Evolutionary conservation across 2,888 invertebrate species (phyloP), one percentile per base, ranked within the genome.

Genomic region (Ectobius pallidus): DNA sequence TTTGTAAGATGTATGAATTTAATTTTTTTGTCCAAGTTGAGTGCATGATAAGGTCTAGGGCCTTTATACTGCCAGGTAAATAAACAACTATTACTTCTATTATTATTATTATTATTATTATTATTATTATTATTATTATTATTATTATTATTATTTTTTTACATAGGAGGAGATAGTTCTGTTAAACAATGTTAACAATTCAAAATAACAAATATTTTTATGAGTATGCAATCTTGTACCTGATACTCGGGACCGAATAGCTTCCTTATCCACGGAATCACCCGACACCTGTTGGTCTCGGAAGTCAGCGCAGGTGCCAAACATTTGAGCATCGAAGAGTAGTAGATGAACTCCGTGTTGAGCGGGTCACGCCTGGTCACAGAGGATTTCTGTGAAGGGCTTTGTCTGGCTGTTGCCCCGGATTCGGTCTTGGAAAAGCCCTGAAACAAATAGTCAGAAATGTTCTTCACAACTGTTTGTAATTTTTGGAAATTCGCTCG

Each of bases 211-310:
- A 9, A 39, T 39, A 39, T 6, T 9, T 14, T 39, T 39, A 6
- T 39, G 7, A 39, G 7, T 39, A 14, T 14, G 6, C 6, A 14
- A 39, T 39, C 39, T 39, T 9, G 14, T 9, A 39, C 14, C n/a
- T 85, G 84, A 77, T 86, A 86, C 77, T 85, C 85, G 1, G 85
- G 85, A 34, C 83, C 80, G 76, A 85, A 85, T 1, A 86, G 78
- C 78, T 85, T 86, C 74, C 80, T 81, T 2, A 84, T 79, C 86
- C 86, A 86, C 0, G 83, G 84, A 14, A 82, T 78, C 11, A 84
- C 80, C 27, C 79, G 77, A 27, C 80, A 78, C 69, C 83, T 80
- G 70, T 84, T 84, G 2, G 75, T 70, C 39, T 81, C 80, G 62
- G 79, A 79, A 0, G 83, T 81, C 62, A 86, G 75, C 0, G 82